These are phyloP conservation scores for Dasyprocta punctata DNA, from an alignment of 2,113 vertebrate genomes.

Conservation along the genomic window DNA sequence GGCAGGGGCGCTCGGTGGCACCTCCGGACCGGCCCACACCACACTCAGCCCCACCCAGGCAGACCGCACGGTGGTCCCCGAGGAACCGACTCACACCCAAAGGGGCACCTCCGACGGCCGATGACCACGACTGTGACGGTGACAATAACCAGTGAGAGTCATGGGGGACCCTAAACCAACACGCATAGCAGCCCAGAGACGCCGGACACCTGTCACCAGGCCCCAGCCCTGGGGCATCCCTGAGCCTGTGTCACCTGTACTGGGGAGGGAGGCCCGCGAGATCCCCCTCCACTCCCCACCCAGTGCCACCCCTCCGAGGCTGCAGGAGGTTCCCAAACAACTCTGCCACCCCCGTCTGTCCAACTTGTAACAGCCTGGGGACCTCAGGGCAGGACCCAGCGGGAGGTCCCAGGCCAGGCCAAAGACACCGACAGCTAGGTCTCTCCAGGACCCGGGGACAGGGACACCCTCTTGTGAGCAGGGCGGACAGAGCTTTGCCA, in stretches of 20 bases:
- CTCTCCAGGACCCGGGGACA: background rate
- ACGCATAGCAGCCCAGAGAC: too few relatives aligned
- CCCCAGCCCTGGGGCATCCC: background rate
- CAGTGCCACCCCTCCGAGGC: too few relatives aligned
- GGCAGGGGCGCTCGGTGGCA: too few relatives aligned
- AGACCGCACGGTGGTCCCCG: fast-evolving
- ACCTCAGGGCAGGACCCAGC: background rate
- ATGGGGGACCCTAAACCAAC: background rate
- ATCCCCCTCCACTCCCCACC: too few relatives aligned
- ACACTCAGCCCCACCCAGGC: background rate
- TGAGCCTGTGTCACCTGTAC: background rate
- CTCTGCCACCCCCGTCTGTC: background rate
- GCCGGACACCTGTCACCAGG: background rate
- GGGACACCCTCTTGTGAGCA: background rate
- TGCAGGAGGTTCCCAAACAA: too few relatives aligned
- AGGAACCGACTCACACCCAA: background rate
- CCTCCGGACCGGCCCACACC: too few relatives aligned
- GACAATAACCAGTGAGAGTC: background rate
- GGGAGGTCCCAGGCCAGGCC: background rate
- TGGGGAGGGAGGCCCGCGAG: too few relatives aligned
- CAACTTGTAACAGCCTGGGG: background rate
- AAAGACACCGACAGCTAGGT: background rate
- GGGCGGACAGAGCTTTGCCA: background rate
- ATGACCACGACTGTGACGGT: fast-evolving
- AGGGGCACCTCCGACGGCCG: background rate